A percentile compares a stretch with the other conserved stretches of the same genome.
Evolutionary conservation across 2,888 invertebrate species (phyloP).

Genomic region (Sphecodes monilicornis): DNA sequence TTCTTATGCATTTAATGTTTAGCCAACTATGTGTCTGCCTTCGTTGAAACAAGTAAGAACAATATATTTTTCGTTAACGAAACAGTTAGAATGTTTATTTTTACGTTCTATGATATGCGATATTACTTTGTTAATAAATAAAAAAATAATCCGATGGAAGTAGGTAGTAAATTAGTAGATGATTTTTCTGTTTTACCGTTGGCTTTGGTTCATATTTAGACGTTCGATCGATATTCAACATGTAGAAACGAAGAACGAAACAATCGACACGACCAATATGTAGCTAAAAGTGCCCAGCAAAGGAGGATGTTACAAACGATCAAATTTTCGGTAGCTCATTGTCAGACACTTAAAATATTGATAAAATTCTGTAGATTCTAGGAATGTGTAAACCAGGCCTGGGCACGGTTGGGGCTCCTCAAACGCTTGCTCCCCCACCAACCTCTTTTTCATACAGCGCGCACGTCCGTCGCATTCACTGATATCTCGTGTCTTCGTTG

Average conservation of each 20-base stretch:
- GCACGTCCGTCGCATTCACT: too few relatives aligned
- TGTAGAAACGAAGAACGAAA: conserved; percentile 44
- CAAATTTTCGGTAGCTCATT: not conserved
- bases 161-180: conserved; percentile 66
- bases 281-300: conserved; percentile 29
- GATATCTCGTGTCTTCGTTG: too few relatives aligned
- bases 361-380: not conserved
- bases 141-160: conserved; percentile 40
- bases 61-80: conserved; percentile 62
- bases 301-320: not conserved
- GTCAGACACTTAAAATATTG: not conserved
- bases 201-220: conserved; percentile 61
- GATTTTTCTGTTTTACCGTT: conserved; percentile 47
- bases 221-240: conserved; percentile 53
- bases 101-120: conserved; percentile 53
- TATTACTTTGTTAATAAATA: conserved; percentile 52
- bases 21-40: conserved; percentile 73
- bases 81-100: conserved; percentile 53
- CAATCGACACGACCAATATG: conserved; percentile 29
- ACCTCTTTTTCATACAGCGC: too few relatives aligned
- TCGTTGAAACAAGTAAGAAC: conserved; percentile 72
- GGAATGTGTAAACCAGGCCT: too few relatives aligned
- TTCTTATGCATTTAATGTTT: conserved; percentile 72
- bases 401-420: too few relatives aligned
- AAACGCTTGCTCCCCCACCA: too few relatives aligned